A percentile compares a stretch with the other conserved stretches of the same genome.
phyloP scores from a whole-genome alignment of 2,888 invertebrate genomes.

The Tiliacea aurago region DNA sequence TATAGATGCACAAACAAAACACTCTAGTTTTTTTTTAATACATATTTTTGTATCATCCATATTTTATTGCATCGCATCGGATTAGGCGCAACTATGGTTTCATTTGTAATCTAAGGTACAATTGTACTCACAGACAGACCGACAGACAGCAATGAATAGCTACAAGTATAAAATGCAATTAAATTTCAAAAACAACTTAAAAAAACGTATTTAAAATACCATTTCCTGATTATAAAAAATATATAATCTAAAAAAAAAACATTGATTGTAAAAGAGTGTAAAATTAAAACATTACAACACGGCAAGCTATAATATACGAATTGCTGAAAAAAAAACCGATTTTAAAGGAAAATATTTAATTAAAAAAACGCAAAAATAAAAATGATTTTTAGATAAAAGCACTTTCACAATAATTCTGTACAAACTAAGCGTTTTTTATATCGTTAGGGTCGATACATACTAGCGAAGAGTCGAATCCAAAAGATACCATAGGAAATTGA shows the following conservation, averaged over 20 bases:
- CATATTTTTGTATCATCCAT: not conserved
- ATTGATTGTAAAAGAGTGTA: not conserved
- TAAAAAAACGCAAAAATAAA: not conserved
- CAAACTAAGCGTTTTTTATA: not conserved
- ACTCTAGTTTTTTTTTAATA: not conserved
- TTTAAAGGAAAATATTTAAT: conserved; percentile 26
- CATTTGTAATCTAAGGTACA: not conserved
- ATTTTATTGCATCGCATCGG: not conserved
- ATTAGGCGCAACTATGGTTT: not conserved
- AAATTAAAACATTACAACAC: conserved; percentile 26
- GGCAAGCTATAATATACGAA: conserved; percentile 33
- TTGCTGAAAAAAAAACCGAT: conserved; percentile 19
- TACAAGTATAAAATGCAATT: conserved; percentile 37
- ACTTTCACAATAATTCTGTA: not conserved
- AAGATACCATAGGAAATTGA: not conserved
- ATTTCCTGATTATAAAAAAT: conserved; percentile 20
- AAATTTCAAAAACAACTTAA: conserved; percentile 21
- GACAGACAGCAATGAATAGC: conserved; percentile 42
- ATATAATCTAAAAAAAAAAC: conserved; percentile 12
- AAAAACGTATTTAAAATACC: conserved; percentile 40
- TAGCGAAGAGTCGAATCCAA: not conserved
- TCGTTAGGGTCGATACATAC: not conserved
- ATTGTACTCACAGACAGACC: not conserved
- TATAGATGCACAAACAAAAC: not conserved
- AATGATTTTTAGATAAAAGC: not conserved